Base-by-base conservation (phyloP, 2,888 invertebrate species). In the Lamproptera curius region DNA sequence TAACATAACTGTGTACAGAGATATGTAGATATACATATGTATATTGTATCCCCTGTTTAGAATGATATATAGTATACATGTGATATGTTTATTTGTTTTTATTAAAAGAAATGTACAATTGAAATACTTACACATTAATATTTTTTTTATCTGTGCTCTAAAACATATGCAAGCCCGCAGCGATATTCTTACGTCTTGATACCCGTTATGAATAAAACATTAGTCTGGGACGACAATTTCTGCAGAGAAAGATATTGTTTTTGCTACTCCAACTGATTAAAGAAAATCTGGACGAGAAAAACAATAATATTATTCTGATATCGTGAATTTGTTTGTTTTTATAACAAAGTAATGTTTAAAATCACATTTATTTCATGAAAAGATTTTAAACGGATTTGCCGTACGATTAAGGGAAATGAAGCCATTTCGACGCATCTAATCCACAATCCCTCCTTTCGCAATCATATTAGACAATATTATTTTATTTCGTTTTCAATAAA, bases 121-220 rank as follows among this genome's bases (percentile, higher is more conserved):
- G n/a, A n/a, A n/a, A n/a, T n/a, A n/a, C n/a, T n/a, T n/a, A n/a
- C n/a, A n/a, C n/a, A n/a, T n/a, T n/a, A n/a, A n/a, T n/a, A n/a
- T n/a, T 31, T 2, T 3, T 31, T 31, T 31, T 1, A 31, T 31
- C 31, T 2, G n/a, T 31, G 11, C 13, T 31, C 15, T 20, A 31
- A 37, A 47, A 23, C 31, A 41, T 37, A 42, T 36, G 31, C 15
- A 33, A 11, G 9, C 17, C 35, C 42, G 42, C 28, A 39, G 38
- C 41, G 14, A 47, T 47, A 47, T 47, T 42, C 37, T 6, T 31
- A 28, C 41, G 42, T 42, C 36, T 36, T 37, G 46, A 47, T 37
- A 42, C 20, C 14, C 9, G 14, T 8, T 37, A 47, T 47, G 46
- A 47, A 47, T 47, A 47, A 47, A 47, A 47, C 41, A 47, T 47